phyloP scores from a whole-genome alignment of 2,888 invertebrate genomes.

The Latrodectus hesperus region DNA sequence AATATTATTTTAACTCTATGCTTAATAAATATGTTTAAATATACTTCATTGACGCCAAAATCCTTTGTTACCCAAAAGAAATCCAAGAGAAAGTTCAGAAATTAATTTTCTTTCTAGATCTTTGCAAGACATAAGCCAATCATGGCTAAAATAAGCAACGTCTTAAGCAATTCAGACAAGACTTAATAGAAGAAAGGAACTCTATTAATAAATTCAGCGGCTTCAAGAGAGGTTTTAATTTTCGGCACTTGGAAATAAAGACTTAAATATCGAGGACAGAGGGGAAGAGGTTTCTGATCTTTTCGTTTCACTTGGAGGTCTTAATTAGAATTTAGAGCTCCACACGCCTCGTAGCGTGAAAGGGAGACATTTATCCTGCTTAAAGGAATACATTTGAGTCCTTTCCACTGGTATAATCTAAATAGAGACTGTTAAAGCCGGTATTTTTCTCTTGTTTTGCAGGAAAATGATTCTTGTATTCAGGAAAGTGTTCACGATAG shows the following conservation, averaged over 20 bases:
- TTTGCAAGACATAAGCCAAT: too few relatives aligned
- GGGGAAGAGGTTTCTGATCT: conserved; percentile 11
- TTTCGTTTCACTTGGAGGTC: conserved; percentile 11
- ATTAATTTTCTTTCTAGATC: too few relatives aligned
- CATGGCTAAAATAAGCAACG: too few relatives aligned
- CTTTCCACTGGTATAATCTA: conserved; percentile 3
- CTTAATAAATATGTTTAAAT: too few relatives aligned
- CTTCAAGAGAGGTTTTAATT: conserved; percentile 16
- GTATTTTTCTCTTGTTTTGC: not conserved
- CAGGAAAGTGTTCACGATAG: conserved; percentile 10
- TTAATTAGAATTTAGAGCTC: conserved; percentile 50
- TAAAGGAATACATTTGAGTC: conserved; percentile 22
- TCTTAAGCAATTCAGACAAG: too few relatives aligned
- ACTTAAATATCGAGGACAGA: conserved; percentile 9
- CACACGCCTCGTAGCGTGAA: conserved; percentile 51
- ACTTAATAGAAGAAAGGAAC: not conserved
- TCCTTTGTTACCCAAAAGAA: too few relatives aligned
- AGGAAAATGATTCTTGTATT: conserved; percentile 21
- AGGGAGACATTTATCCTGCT: conserved; percentile 27
- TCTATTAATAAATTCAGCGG: not conserved
- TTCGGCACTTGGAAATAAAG: conserved; percentile 17
- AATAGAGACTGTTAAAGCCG: not conserved
- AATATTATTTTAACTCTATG: too few relatives aligned
- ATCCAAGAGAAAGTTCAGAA: too few relatives aligned
- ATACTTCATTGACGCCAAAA: too few relatives aligned